Conservation (phyloP, 1,140 invertebrate genomes). For the Lepidostoma basale region DNA sequence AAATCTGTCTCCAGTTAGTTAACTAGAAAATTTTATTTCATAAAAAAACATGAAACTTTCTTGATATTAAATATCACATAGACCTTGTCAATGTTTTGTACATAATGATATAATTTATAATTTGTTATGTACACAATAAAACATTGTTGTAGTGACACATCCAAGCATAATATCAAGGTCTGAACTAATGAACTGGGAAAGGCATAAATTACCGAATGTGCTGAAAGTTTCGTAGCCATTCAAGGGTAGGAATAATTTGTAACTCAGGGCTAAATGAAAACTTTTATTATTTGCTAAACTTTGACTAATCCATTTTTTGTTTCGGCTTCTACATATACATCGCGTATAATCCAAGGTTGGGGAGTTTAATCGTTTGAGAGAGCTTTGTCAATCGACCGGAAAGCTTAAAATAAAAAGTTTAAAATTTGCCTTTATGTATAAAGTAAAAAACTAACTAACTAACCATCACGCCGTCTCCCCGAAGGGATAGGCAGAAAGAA, state of each 20-base stretch:
- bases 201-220: constrained; percentile 10
- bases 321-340: too few species aligned
- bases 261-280: constrained; percentile 5
- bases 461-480: too few species aligned
- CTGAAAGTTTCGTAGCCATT: background rate
- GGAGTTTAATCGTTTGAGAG: too few species aligned
- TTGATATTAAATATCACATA: background rate
- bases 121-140: background rate
- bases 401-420: too few species aligned
- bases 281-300: constrained; percentile 16
- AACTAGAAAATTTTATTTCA: too few species aligned
- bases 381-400: too few species aligned
- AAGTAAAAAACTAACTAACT: too few species aligned
- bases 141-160: background rate
- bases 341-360: too few species aligned
- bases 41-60: background rate
- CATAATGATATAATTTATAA: background rate
- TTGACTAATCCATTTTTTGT: background rate
- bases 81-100: background rate
- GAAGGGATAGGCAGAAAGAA: too few species aligned
- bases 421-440: too few species aligned
- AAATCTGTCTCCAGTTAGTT: too few species aligned
- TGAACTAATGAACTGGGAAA: background rate
- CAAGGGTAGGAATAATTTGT: background rate
- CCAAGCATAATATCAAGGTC: background rate